Evolutionary conservation across 53 echinoderm and acorn worm genomes (phyloP).

Genomic region (Luidia sarsii): DNA sequence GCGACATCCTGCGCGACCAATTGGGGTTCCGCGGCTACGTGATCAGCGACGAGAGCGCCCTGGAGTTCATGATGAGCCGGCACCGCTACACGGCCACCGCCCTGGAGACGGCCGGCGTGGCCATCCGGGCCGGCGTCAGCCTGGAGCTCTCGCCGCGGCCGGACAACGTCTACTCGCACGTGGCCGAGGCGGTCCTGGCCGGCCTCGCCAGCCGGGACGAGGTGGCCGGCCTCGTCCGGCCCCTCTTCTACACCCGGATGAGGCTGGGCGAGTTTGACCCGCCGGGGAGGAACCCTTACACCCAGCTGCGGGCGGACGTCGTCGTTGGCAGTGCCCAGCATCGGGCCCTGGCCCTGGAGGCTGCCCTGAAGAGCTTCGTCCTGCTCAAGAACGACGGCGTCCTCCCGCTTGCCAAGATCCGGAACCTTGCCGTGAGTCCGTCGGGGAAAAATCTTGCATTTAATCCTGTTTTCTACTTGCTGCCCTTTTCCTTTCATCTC

Average conservation of each 20-base stretch:
- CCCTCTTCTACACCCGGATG: slow-evolving; percentile 65
- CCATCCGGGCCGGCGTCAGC: slow-evolving; percentile 56
- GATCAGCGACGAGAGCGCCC: slow-evolving; percentile 60
- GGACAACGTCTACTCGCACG: slow-evolving; percentile 29
- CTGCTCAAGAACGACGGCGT: slow-evolving; percentile 55
- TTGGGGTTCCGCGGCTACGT: slow-evolving; percentile 75
- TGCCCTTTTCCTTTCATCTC: no score
- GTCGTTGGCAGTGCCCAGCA: slow-evolving; percentile 51
- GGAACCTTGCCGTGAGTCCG: slow-evolving; percentile 64
- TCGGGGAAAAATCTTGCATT: no score
- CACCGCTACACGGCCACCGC: slow-evolving; percentile 57
- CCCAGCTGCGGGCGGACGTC: slow-evolving; percentile 30
- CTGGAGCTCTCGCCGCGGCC: slow-evolving; percentile 36
- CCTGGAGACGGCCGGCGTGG: slow-evolving; percentile 39
- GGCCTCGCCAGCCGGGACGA: slow-evolving; percentile 11
- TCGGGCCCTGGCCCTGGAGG: slow-evolving; percentile 49
- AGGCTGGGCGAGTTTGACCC: slow-evolving; percentile 79
- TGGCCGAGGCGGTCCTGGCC: slow-evolving; percentile 54
- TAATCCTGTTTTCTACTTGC: no score
- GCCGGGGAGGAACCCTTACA: slow-evolving; percentile 54
- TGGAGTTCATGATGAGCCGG: slow-evolving; percentile 17
- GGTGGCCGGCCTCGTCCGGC: slow-evolving; percentile 13
- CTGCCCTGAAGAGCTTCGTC: slow-evolving; percentile 68
- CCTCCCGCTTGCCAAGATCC: slow-evolving; percentile 30
- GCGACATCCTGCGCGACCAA: slow-evolving; percentile 53